These are phyloP conservation scores for Dryocosmus kuriphilus DNA, from an alignment of 2,888 invertebrate species.

Conservation along the genomic window DNA sequence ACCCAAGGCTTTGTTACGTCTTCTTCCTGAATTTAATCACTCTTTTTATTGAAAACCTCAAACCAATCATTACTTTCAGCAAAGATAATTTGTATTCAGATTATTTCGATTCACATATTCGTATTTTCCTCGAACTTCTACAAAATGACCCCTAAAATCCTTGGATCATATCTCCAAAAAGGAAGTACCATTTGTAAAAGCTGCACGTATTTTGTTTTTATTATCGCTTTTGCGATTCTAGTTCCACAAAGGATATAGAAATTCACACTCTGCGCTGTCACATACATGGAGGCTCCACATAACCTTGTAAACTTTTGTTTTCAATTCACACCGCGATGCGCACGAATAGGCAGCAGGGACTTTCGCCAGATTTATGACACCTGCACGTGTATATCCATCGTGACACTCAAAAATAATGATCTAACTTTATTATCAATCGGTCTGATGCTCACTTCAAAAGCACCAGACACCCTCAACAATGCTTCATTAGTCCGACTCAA, in stretches of 20 bases:
- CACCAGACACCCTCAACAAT: not conserved
- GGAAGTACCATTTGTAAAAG: too few species aligned
- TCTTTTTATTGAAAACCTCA: not conserved
- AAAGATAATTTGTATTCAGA: too few species aligned
- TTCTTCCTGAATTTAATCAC: not conserved
- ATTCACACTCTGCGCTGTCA: not conserved
- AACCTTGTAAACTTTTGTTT: not conserved
- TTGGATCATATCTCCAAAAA: too few species aligned
- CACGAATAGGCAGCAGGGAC: not conserved
- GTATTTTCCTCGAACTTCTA: too few species aligned
- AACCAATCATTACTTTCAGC: not conserved
- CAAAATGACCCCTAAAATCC: too few species aligned
- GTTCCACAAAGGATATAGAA: not conserved
- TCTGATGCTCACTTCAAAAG: slow-evolving; percentile 7
- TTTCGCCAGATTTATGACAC: slow-evolving; percentile 6
- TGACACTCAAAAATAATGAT: slow-evolving; percentile 11
- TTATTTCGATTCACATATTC: too few species aligned
- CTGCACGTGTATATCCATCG: not conserved
- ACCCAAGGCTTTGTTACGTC: not conserved
- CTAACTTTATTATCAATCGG: slow-evolving; percentile 7
- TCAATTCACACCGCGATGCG: not conserved
- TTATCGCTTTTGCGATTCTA: not conserved
- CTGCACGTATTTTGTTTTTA: not conserved
- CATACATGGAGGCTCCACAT: not conserved
- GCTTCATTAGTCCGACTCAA: not conserved